Base-by-base conservation (phyloP, 2,113 vertebrate species). In the Alaudala cheleensis region DNA sequence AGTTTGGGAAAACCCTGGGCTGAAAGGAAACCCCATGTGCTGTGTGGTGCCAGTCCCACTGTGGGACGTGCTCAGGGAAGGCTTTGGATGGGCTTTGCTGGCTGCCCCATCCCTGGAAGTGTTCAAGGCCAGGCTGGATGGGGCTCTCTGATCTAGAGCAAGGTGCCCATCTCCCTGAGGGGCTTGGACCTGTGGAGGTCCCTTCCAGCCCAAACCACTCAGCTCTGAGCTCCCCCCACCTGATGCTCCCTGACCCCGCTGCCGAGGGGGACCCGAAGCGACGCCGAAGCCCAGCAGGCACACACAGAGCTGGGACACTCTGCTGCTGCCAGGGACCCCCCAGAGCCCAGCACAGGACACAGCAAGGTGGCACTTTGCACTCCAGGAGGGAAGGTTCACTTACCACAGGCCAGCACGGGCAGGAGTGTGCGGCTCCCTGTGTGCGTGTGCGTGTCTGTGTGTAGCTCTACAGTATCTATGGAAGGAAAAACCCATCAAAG, bases 191-290 rank as follows among this genome's bases (percentile, higher is more conserved):
- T 44, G 0, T 19, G 50, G 12, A 4, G 50, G 77, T 20, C 60
- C 86, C 51, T 17, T 37, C 26, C 44, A 81, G 19, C 44, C 44
- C 77, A 33, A 37, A 37, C 14, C 66, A 6, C 2, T 7, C 21
- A 5, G 0, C 4, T 2, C 37, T 37, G 8, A 4, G 37, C 1
- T 2, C 40, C 58, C 3, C 1, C 0, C 14, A 19, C 3, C n/a
- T 12, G 9, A 3, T 6, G 5, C 0, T 1, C 23, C 54, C 69
- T 10, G 39, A 29, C 50, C 44, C 56, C 10, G 10, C n/a, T n/a
- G n/a, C 22, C 9, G 5, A 42, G 29, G 14, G 47, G 87, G 42
- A 11, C 33, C 15, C n/a, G 23, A 24, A 21, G 18, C 12, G 23
- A 28, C 80, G 25, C 51, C 74, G 7, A 70, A 86, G 33, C 31